Evolutionary conservation across 2,113 vertebrate species (phyloP), one percentile per base, ranked within the genome.

Genomic region (Syngnathus floridae): DNA sequence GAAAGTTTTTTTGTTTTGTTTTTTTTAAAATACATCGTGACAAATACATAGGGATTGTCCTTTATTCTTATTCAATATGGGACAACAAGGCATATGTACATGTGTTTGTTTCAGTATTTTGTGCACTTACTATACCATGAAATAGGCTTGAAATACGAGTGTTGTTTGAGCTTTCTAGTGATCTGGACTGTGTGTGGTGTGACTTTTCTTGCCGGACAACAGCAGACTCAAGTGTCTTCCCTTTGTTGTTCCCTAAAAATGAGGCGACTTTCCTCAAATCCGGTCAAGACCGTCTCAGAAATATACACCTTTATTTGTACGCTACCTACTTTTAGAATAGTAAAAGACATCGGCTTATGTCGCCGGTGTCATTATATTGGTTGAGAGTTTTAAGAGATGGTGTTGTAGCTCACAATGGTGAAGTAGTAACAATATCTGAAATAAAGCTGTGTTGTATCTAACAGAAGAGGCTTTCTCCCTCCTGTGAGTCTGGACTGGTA

Each of bases 141-240:
- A 87, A 82, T 89, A 90, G 84, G 89, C 87, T 91, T 92, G 89
- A 90, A 90, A 88, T 88, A 90, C 85, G 87, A 88, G 88, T 90
- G 87, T 88, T 84, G 78, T 87, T 90, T 82, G 88, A 90, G 84
- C 84, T 87, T 84, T 90, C 85, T 91, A 88, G 85, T 89, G 82
- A 88, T 82, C 83, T 86, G 86, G 88, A 87, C 83, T 88, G 81
- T 91, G 85, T 90, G 88, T 90, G 82, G 84, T 88, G 87, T 91
- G 87, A 86, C 79, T 88, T 90, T 90, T 91, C 84, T 90, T 90
- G 80, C 76, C 79, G 72, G 82, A 82, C 78, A 87, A 81, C 77
- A 82, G 70, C 84, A 88, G 82, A 82, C 83, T 85, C 81, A 81
- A 80, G 74, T 69, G 82, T 88, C 85, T 84, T 80, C 87, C 85